Percentiles rank a stretch among this genome's conserved stretches.
These are phyloP conservation scores for Amphipyra berbera DNA, from an alignment of 2,888 invertebrate species.

Conservation along the genomic window DNA sequence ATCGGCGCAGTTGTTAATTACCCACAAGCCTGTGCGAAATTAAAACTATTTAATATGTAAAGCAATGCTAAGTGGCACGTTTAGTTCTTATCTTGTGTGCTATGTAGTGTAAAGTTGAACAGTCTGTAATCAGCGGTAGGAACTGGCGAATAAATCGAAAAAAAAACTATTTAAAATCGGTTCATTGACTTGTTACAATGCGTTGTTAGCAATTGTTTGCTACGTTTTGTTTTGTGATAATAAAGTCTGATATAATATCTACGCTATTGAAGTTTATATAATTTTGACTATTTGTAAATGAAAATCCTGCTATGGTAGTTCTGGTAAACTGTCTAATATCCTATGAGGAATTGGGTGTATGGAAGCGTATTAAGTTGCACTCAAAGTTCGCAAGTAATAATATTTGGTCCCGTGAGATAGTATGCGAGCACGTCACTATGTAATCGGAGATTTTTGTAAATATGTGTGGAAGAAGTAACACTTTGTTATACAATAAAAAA, in stretches of 20 bases:
- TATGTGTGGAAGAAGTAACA: too few species aligned
- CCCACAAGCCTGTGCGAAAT: not conserved
- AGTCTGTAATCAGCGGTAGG: constrained; percentile 44
- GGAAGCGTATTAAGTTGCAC: not conserved
- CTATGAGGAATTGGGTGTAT: not conserved
- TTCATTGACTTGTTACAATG: constrained; percentile 50
- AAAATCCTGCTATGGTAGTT: not conserved
- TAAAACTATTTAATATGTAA: constrained; percentile 10
- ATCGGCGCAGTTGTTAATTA: too few species aligned
- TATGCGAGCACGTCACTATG: too few species aligned
- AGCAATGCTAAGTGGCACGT: constrained; percentile 15
- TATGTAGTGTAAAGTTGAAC: constrained; percentile 51
- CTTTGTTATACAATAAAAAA: too few species aligned
- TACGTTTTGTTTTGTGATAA: constrained; percentile 18
- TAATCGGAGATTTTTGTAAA: too few species aligned
- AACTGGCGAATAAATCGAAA: constrained; percentile 43
- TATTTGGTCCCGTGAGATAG: too few species aligned
- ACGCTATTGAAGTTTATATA: constrained; percentile 2
- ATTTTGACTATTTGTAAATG: not conserved
- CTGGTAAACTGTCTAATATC: too few species aligned
- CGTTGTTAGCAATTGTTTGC: constrained; percentile 28
- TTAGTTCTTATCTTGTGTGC: constrained; percentile 40
- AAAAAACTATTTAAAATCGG: constrained; percentile 49
- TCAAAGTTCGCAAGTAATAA: not conserved
- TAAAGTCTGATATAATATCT: constrained; percentile 9